Evolutionary conservation across 1,140 invertebrate genomes (phyloP).

Genomic region (Drosophila simulans): DNA sequence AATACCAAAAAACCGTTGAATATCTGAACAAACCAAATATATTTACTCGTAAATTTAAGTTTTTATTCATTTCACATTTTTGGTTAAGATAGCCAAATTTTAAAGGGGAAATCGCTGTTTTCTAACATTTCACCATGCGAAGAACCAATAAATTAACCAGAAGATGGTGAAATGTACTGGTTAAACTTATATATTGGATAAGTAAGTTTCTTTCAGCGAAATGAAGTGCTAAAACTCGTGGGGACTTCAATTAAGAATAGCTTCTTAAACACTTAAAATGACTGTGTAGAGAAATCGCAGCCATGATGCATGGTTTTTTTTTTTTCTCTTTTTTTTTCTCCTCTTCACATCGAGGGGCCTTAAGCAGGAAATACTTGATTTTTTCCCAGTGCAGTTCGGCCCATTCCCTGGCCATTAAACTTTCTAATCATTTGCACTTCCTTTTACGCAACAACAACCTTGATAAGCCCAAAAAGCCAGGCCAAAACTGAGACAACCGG

Average conservation of each 20-base stretch:
- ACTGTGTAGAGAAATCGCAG: constrained; percentile 8
- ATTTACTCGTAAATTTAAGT: constrained; percentile 11
- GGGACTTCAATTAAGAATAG: constrained; percentile 2
- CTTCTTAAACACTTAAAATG: constrained; percentile 4
- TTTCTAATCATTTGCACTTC: constrained; percentile 82
- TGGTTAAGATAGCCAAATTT: constrained; percentile 2
- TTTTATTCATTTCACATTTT: constrained; percentile 27
- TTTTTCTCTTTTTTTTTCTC: background rate
- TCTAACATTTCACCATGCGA: constrained; percentile 11
- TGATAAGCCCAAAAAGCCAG: constrained; percentile 55
- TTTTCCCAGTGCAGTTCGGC: constrained; percentile 22
- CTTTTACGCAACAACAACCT: constrained; percentile 81
- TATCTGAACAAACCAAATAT: background rate
- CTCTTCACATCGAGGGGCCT: background rate
- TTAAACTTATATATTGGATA: constrained; percentile 3
- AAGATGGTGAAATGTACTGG: background rate
- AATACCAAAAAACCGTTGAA: background rate
- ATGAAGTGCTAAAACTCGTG: constrained; percentile 6
- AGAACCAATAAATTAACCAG: constrained; percentile 14
- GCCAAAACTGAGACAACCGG: constrained; percentile 10
- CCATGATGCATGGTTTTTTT: background rate
- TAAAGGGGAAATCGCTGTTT: constrained; percentile 4
- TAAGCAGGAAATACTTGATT: constrained; percentile 28
- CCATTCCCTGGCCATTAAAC: constrained; percentile 53
- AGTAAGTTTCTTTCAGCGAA: background rate